phyloP scores from a whole-genome alignment of 2,113 vertebrate genomes.

The Halcyon senegalensis region DNA sequence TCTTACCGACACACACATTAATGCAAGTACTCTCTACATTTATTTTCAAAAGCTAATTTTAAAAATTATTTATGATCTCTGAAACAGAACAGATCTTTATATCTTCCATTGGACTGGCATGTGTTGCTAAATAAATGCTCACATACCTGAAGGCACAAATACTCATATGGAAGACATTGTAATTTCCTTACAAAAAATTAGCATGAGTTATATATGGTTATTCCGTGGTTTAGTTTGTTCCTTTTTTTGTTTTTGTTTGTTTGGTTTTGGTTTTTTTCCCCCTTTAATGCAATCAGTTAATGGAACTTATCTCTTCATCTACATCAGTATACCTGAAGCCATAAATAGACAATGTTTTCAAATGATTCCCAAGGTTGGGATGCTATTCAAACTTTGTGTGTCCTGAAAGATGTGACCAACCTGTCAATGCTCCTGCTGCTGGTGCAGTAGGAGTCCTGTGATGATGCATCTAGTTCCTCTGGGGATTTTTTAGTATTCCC shows the following conservation, averaged over 20 bases:
- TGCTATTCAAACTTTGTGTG: rapidly evolving
- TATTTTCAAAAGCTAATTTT: background rate
- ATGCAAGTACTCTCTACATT: background rate
- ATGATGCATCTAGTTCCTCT: background rate
- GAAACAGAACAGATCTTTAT: background rate
- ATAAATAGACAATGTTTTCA: background rate
- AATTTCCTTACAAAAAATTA: background rate
- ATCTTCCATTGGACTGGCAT: background rate
- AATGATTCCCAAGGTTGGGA: background rate
- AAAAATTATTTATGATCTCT: background rate
- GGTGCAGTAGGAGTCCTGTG: background rate
- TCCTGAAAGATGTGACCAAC: background rate
- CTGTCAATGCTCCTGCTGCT: background rate
- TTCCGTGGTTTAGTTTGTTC: background rate
- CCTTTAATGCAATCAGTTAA: background rate
- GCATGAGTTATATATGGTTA: background rate
- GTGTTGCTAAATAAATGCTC: background rate
- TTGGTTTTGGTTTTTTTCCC: background rate
- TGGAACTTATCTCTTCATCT: background rate
- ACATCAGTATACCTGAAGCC: background rate
- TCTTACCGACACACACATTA: background rate
- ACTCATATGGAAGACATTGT: background rate
- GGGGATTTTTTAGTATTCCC: background rate
- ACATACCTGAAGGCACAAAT: background rate
- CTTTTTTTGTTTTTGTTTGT: too few species aligned